phyloP scores from a whole-genome alignment of 2,888 invertebrate genomes.

The Cyclophora albipunctata region DNA sequence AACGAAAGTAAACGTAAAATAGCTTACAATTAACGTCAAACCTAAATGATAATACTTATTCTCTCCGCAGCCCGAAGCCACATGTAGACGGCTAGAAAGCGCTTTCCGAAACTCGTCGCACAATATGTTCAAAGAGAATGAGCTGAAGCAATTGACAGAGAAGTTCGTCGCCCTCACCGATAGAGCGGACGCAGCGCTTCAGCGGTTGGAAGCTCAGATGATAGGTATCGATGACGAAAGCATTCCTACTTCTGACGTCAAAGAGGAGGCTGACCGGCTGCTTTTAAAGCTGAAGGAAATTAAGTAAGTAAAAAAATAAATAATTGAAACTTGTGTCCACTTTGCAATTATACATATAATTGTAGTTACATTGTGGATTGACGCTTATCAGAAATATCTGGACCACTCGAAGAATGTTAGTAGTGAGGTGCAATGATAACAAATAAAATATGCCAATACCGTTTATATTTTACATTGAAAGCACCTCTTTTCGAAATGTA shows the following conservation, averaged over 20 bases:
- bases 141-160: constrained; percentile 59
- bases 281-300: constrained; percentile 48
- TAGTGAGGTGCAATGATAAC: too few relatives aligned
- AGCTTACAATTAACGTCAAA: too few relatives aligned
- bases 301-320: constrained; percentile 36
- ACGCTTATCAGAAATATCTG: too few relatives aligned
- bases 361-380: too few relatives aligned
- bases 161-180: constrained; percentile 65
- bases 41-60: not conserved
- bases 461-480: too few relatives aligned
- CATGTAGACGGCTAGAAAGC: constrained; percentile 55
- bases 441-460: too few relatives aligned
- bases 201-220: constrained; percentile 51
- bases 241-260: constrained; percentile 43
- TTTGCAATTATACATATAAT: not conserved
- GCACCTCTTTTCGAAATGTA: too few relatives aligned
- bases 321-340: constrained; percentile 3
- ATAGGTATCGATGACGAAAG: constrained; percentile 38
- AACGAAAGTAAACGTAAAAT: too few relatives aligned
- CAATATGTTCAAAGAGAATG: constrained; percentile 50
- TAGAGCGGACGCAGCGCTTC: constrained; percentile 61
- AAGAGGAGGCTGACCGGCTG: constrained; percentile 50
- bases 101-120: constrained; percentile 56
- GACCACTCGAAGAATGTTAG: too few relatives aligned
- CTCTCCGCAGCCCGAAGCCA: constrained; percentile 41